Base-by-base conservation (phyloP, 2,888 invertebrate genomes). In the Aphidius colemani region DNA sequence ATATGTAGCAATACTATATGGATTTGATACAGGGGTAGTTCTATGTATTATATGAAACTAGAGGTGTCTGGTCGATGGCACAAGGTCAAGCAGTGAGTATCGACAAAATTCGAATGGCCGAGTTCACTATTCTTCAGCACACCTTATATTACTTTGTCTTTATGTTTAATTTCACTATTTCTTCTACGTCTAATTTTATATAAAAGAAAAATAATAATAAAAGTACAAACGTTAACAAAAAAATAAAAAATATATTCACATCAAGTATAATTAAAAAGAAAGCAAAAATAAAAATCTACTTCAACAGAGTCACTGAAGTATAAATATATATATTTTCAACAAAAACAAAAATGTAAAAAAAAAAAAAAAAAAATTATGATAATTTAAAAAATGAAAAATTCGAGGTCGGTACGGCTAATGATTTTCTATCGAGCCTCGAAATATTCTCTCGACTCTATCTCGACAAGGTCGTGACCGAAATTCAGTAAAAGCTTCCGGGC, bases 71-170 rank as follows among this genome's bases (percentile, higher is more conserved):
- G 77, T 78, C 77, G 79, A 79, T 78, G 73, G 68, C 71, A 68
- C 78, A 79, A 79, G 79, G 78, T 79, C 79, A 30, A 30, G 73
- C 70, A 68, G 62, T 69, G 53, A 41, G 67, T 78, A 79, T 79
- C 76, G 78, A 78, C 76, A 73, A 72, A 48, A 61, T 64, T 63
- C 56, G 46, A 51, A 59, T 51, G 39, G 58, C 64, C 56, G 51
- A 55, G 56, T 56, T 53, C 43, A 61, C 48, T 39, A 45, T 39
- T n/a, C 51, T 7, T 51, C 40, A 50, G 39, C 40, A 56, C 61
- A 41, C 49, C 30, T 13, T 39, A 43, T 44, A n/a, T n/a, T n/a
- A 53, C 41, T 43, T 39, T n/a, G 11, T 30, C 53, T 13, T 18
- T 50, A 11, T 53, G 2, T 18, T 18, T 18, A 18, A 18, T 18